phyloP scores from a whole-genome alignment of 2,888 invertebrate genomes.

The Euclidia mi region DNA sequence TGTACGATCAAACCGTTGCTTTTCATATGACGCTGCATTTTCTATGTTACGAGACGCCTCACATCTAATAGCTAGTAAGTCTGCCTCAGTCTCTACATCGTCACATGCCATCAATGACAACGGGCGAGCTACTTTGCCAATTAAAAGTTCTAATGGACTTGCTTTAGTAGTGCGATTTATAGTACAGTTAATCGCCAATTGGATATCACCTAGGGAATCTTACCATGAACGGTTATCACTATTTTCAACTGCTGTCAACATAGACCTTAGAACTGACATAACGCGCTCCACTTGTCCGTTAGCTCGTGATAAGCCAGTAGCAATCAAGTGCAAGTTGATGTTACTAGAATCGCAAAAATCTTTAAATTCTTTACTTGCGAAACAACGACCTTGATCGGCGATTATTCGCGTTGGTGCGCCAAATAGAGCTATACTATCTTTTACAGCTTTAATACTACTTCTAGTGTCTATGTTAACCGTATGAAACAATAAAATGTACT shows the following conservation, averaged over 20 bases:
- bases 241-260: conserved; percentile 52
- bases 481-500: too few species aligned
- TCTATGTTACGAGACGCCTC: too few species aligned
- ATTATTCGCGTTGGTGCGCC: not conserved
- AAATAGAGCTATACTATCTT: not conserved
- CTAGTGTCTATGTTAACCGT: not conserved
- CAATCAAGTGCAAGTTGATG: not conserved
- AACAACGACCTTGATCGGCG: conserved; percentile 12
- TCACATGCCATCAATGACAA: too few species aligned
- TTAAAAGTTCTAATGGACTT: conserved; percentile 52
- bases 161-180: conserved; percentile 57
- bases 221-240: conserved; percentile 47
- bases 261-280: conserved; percentile 9
- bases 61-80: too few species aligned
- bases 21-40: too few species aligned
- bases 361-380: not conserved
- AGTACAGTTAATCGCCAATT: too few species aligned
- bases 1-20: too few species aligned
- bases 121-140: too few species aligned
- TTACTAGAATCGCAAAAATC: not conserved
- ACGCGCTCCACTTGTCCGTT: conserved; percentile 8
- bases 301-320: conserved; percentile 7
- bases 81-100: too few species aligned
- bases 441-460: too few species aligned
- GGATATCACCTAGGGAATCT: conserved; percentile 51